Evolutionary conservation across 1,140 invertebrate species (phyloP).

Genomic region (Odontomachus brunneus): DNA sequence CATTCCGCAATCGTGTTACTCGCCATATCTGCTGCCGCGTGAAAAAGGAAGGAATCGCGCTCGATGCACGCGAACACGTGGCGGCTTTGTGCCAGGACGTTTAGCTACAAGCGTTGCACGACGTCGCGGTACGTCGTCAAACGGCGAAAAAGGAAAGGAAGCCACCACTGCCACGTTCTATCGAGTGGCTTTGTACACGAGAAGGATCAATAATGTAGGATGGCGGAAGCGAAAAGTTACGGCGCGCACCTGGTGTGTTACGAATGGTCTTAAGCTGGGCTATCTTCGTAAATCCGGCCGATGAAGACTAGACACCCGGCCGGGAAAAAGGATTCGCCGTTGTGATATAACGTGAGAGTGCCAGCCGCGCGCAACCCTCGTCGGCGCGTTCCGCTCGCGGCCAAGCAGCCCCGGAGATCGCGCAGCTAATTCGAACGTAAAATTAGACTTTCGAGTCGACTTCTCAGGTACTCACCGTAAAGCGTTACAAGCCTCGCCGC

Average conservation of each 20-base stretch:
- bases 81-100: not conserved
- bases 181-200: slow-evolving; percentile 44
- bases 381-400: not conserved
- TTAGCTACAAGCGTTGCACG: not conserved
- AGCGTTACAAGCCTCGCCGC: slow-evolving; percentile 62
- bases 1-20: slow-evolving; percentile 20
- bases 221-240: slow-evolving; percentile 43
- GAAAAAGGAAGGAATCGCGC: slow-evolving; percentile 25
- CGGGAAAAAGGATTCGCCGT: slow-evolving; percentile 43
- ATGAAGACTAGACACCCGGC: slow-evolving; percentile 35
- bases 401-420: too few relatives aligned
- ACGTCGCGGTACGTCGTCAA: not conserved
- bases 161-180: not conserved
- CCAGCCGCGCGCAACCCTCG: not conserved
- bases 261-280: slow-evolving; percentile 43
- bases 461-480: slow-evolving; percentile 63
- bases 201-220: slow-evolving; percentile 56
- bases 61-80: not conserved
- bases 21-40: slow-evolving; percentile 8
- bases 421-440: slow-evolving; percentile 64
- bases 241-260: slow-evolving; percentile 60
- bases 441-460: slow-evolving; percentile 68
- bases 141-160: slow-evolving; percentile 14
- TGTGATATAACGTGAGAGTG: not conserved
- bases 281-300: slow-evolving; percentile 53